A percentile compares a stretch with the other conserved stretches of the same genome.
These are phyloP conservation scores for Phallusia fumigata DNA, from an alignment of 23 tunicate genomes.

Conservation along the genomic window DNA sequence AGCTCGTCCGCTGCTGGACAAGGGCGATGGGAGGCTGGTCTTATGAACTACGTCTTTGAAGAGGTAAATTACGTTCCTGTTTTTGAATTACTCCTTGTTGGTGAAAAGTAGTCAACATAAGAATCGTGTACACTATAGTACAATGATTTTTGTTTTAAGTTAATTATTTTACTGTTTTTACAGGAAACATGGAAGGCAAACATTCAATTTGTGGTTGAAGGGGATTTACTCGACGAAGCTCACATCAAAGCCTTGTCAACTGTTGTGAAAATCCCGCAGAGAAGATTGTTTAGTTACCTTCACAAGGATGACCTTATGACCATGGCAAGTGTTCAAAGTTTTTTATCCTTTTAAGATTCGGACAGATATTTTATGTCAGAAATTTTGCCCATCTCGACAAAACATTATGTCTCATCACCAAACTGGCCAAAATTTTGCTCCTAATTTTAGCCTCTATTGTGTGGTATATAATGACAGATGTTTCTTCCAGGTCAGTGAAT, in stretches of 20 bases:
- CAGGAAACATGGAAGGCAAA: conserved; percentile 83
- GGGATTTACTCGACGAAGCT: conserved; percentile 49
- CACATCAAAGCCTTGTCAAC: conserved; percentile 71
- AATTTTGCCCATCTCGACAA: too few relatives aligned
- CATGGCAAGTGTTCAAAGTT: conserved; percentile 42
- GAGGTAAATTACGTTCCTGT: conserved; percentile 24
- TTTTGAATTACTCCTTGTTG: too few relatives aligned
- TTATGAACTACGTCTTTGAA: conserved; percentile 56
- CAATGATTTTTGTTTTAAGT: not conserved
- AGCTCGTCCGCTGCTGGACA: conserved; percentile 77
- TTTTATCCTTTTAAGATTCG: too few relatives aligned
- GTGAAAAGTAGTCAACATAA: not conserved
- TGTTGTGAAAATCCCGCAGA: conserved; percentile 71
- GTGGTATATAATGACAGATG: too few relatives aligned
- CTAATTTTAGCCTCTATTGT: too few relatives aligned
- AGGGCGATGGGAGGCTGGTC: conserved; percentile 75
- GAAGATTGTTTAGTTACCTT: conserved; percentile 68
- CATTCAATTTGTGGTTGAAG: conserved; percentile 75
- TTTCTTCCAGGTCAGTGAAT: conserved; percentile 80
- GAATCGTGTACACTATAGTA: not conserved
- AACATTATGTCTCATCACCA: too few relatives aligned
- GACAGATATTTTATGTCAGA: too few relatives aligned
- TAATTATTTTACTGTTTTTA: not conserved
- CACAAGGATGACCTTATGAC: conserved; percentile 74
- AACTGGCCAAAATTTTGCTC: too few relatives aligned